phyloP scores from a whole-genome alignment of 2,888 invertebrate genomes.

The Philonicus albiceps region DNA sequence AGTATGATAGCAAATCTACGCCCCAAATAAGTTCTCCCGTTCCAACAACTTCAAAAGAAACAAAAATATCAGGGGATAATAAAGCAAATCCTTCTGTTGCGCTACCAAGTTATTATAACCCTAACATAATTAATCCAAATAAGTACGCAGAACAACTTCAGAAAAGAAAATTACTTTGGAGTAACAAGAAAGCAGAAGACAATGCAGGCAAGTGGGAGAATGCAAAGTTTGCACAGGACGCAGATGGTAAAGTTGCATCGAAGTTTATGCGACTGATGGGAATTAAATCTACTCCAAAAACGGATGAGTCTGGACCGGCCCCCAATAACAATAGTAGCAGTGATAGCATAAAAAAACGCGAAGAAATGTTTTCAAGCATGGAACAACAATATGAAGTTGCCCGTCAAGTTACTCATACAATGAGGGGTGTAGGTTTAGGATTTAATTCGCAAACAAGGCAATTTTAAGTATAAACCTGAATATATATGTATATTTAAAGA shows the following conservation, averaged over 20 bases:
- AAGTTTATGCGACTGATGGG: conserved; percentile 98
- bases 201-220: conserved; percentile 75
- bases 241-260: conserved; percentile 89
- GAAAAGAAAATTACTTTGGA: conserved; percentile 92
- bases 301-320: not conserved
- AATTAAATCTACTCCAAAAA: conserved; percentile 69
- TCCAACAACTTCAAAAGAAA: not conserved
- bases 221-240: conserved; percentile 88
- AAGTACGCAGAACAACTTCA: conserved; percentile 90
- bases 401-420: conserved; percentile 93
- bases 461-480: conserved; percentile 50
- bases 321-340: conserved; percentile 49
- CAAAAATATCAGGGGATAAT: not conserved
- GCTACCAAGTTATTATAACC: conserved; percentile 78
- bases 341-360: conserved; percentile 62
- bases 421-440: conserved; percentile 86
- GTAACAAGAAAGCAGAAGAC: conserved; percentile 72
- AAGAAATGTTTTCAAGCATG: conserved; percentile 91
- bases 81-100: conserved; percentile 29
- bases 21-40: conserved; percentile 57
- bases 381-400: conserved; percentile 97
- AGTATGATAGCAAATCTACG: conserved; percentile 62
- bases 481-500: not conserved
- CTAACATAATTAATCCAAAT: conserved; percentile 75
- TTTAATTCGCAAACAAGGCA: conserved; percentile 69